These are phyloP conservation scores for Actinia tenebrosa DNA, from an alignment of 64 coral and sea anemone species.

Conservation along the genomic window DNA sequence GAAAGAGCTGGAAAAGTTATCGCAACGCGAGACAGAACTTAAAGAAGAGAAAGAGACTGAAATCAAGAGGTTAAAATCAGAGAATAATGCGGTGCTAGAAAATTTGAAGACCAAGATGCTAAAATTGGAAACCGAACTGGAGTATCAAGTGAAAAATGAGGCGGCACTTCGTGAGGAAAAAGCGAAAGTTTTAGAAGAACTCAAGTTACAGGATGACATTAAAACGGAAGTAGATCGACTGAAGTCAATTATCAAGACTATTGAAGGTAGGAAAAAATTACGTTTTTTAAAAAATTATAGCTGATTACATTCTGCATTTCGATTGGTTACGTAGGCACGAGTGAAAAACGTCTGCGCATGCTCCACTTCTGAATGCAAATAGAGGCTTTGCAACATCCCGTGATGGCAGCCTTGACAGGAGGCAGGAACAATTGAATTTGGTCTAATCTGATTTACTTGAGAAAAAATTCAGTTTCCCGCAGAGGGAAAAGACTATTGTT, in stretches of 20 bases:
- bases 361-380: no score
- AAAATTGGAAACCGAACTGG: neutral
- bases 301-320: no score
- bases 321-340: no score
- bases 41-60: neutral
- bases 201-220: neutral
- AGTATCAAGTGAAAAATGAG: neutral
- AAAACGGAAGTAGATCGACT: neutral
- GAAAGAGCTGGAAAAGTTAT: neutral
- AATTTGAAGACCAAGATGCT: neutral
- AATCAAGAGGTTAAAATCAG: neutral
- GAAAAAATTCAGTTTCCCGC: no score
- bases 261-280: neutral
- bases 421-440: no score
- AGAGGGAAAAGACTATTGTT: no score
- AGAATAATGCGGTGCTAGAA: neutral
- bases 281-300: neutral
- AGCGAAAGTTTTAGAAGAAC: neutral
- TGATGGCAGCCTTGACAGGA: no score
- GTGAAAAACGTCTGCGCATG: no score
- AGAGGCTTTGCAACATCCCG: no score
- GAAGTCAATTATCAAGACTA: neutral
- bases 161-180: neutral
- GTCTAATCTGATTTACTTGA: no score
- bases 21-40: neutral